These are phyloP conservation scores for Ispidina picta DNA, from an alignment of 2,797 vertebrate species.

Conservation along the genomic window DNA sequence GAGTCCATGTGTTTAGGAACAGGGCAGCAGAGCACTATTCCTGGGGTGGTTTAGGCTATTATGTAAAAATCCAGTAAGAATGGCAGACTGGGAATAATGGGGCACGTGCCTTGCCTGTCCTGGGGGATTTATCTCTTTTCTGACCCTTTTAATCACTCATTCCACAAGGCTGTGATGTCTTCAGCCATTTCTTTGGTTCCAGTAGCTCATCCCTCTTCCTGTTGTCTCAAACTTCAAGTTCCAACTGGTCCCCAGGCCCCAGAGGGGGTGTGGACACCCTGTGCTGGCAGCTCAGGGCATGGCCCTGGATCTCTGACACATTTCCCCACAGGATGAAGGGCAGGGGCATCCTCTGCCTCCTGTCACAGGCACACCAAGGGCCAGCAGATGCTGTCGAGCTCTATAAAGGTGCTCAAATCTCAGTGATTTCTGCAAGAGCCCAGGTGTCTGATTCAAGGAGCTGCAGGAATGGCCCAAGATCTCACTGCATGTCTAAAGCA, in stretches of 20 bases:
- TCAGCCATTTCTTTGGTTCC: background rate
- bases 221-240: background rate
- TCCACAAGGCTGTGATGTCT: background rate
- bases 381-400: background rate
- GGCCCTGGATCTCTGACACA: background rate
- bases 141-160: background rate
- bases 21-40: background rate
- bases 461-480: background rate
- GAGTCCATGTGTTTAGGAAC: background rate
- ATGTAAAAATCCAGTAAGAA: background rate
- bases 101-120: background rate
- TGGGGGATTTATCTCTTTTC: background rate
- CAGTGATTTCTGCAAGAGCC: background rate
- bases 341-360: background rate
- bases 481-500: background rate
- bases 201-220: background rate
- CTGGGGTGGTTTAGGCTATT: background rate
- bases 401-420: background rate
- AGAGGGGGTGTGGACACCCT: accelerated
- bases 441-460: background rate
- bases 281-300: accelerated
- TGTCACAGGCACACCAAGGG: too few relatives aligned
- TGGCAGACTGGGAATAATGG: background rate
- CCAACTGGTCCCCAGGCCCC: background rate
- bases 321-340: background rate